These are phyloP conservation scores for Heliconius hermathena DNA, from an alignment of 1,140 invertebrate genomes.

Conservation along the genomic window DNA sequence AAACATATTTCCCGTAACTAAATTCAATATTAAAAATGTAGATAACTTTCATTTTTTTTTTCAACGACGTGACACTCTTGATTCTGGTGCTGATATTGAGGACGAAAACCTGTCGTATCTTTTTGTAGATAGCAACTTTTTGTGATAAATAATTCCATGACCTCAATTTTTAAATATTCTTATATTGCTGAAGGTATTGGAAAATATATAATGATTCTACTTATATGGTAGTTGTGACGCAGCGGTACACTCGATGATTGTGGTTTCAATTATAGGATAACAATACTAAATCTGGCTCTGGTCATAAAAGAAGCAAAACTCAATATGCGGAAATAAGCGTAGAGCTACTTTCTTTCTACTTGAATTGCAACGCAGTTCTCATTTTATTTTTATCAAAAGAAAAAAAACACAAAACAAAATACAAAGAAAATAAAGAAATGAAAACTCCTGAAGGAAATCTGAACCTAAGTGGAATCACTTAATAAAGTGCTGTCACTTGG, in stretches of 20 bases:
- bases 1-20: background rate
- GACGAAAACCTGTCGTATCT: constrained; percentile 12
- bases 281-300: no score
- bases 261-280: no score
- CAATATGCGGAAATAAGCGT: no score
- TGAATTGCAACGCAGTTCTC: background rate
- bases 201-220: background rate
- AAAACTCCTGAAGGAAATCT: constrained; percentile 13
- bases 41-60: background rate
- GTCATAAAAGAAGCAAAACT: no score
- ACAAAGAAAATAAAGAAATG: constrained; percentile 7
- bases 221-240: background rate
- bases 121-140: constrained; percentile 15
- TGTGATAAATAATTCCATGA: constrained; percentile 9
- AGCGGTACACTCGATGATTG: no score
- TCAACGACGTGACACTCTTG: background rate
- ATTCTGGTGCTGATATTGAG: background rate
- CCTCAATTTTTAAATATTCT: background rate
- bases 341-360: background rate
- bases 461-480: constrained; percentile 25
- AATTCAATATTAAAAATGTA: background rate
- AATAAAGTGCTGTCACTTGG: constrained; percentile 18
- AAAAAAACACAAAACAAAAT: background rate
- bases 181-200: background rate
- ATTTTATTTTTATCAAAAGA: background rate